Base-by-base conservation (phyloP, 2,113 vertebrate genomes). In the Oncorhynchus mykiss region DNA sequence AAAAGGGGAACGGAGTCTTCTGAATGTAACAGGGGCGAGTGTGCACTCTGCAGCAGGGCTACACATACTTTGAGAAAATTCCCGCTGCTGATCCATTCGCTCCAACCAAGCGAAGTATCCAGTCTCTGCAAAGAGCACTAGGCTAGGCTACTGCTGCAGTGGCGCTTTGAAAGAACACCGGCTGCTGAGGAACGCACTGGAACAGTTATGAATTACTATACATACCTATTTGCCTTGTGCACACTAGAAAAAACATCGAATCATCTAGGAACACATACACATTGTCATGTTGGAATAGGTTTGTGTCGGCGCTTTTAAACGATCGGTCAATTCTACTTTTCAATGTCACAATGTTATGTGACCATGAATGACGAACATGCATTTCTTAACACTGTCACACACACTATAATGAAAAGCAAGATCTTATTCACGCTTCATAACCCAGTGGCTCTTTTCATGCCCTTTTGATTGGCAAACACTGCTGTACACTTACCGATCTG, bases 401-500 rank as follows among this genome's bases (percentile, higher is more conserved):
- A 62, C 51, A 18, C 16, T 54, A 62, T 62, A 7, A n/a, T 24
- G 18, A n/a, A 62, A 62, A 45, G 1, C 54, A 57, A 5, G 54
- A 5, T 20, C 13, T 62, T 9, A 24, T 62, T 62, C n/a, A 57
- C 13, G 54, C 13, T 69, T 34, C 14, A 45, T 39, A 70, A 22
- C 18, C 68, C 18, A 54, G 3, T 34, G 2, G 39, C 9, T 45
- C 9, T 45, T 45, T 29, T 13, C 5, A 45, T 71, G 3, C 12
- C 8, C 14, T 65, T 65, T 34, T 48, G 49, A 16, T 11, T 65
- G 29, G 27, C 14, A 20, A 9, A 6, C 27, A 68, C 11, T 66
- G 12, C 14, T 16, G 48, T 39, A 85, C 95, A 90, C 95, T 97
- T 86, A 98, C 97, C 97, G 94, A 98, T 98, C 91, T 97, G 97